Base-by-base conservation (phyloP, 2,113 vertebrate genomes). In the Mesocricetus auratus region DNA sequence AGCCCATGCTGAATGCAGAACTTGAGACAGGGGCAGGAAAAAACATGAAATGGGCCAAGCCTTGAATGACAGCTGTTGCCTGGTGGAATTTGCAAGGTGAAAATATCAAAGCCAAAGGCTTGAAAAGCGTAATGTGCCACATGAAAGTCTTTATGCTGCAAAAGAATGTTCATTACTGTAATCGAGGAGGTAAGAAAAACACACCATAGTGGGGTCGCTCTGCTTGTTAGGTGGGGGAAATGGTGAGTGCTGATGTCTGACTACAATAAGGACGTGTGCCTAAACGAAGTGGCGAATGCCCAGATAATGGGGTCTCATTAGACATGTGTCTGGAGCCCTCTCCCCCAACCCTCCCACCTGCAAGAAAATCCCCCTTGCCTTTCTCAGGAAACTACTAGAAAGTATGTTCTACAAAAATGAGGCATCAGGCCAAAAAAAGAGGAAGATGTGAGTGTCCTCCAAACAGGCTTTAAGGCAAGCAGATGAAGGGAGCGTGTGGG, bases 91-190 rank as follows among this genome's bases (percentile, higher is more conserved):
- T 69, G 60, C 60, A 78, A 77, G 33, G 82, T 68, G 15, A 86
- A 78, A 91, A 39, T 86, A 86, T 94, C 91, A 95, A 96, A 96
- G 94, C 77, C 86, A 45, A 77, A 91, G 53, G 39, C 89, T 58
- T 88, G 66, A 91, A 93, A 97, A 92, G 60, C 66, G 17, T 74
- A 91, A 68, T 68, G 58, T 95, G 73, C 47, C 89, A 97, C 50
- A 64, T 94, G 78, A 93, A 89, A 93, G 89, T 78, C 56, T 91
- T 73, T 75, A 50, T 56, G 62, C 13, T 93, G 91, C 47, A 77
- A 88, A 91, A 64, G 85, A 74, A 86, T 90, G 86, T 62, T 89
- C 81, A 62, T 85, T 69, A 81, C 33, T 79, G 39, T 33, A 86
- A 88, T 92, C 75, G 87, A 62, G 74, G 69, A 11, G 47, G 26